Conservation (phyloP, 2,113 vertebrate genomes). For the Oreochromis tanganicae region DNA sequence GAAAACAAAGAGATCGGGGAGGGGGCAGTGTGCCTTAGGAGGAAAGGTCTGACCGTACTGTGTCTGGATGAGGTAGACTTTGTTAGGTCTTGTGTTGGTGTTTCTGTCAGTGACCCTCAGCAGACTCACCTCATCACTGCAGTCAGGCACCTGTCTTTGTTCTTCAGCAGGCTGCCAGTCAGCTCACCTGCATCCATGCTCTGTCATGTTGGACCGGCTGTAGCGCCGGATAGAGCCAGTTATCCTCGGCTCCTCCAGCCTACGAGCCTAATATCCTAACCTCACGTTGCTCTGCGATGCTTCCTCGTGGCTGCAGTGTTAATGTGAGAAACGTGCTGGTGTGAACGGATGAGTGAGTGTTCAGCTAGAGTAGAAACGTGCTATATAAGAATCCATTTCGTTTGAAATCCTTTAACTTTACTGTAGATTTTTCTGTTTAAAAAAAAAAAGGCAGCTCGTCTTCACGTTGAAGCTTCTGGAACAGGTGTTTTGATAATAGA, state of each 20-base stretch:
- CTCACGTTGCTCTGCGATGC: not conserved
- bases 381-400: not conserved
- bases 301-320: not conserved
- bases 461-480: not conserved
- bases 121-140: not conserved
- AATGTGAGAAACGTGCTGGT: not conserved
- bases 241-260: not conserved
- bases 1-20: rapidly evolving
- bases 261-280: not conserved
- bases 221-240: not conserved
- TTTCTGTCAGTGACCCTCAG: not conserved
- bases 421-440: not conserved
- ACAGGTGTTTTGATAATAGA: not conserved
- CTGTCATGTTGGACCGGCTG: not conserved
- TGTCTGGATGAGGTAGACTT: not conserved
- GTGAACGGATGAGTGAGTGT: not conserved
- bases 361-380: not conserved
- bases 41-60: rapidly evolving
- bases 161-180: not conserved
- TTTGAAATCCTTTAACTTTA: not conserved
- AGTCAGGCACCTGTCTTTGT: not conserved
- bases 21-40: not conserved
- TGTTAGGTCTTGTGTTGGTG: not conserved
- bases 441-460: not conserved
- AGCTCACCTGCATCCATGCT: not conserved